Conservation (phyloP, 2,113 vertebrate species). For the Pavo muticus region DNA sequence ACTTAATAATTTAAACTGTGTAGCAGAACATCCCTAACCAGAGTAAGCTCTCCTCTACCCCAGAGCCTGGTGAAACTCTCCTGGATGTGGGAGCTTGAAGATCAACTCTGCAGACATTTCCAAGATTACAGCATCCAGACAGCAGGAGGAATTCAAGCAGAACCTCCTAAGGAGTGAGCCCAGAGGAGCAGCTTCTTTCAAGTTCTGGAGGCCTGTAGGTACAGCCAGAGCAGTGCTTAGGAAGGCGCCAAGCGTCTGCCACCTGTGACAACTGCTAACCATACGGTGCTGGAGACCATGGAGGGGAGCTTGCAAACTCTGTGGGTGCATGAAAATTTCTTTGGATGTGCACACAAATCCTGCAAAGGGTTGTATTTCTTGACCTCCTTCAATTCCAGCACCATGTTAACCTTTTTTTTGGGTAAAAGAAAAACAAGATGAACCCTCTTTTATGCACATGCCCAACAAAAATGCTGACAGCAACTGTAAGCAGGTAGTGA, state of each 20-base stretch:
- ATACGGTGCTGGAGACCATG: fast-evolving
- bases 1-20: background rate
- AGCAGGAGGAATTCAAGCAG: background rate
- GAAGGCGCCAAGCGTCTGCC: fast-evolving
- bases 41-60: background rate
- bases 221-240: background rate
- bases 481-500: background rate
- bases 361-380: background rate
- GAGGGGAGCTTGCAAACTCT: background rate
- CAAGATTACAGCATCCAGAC: background rate
- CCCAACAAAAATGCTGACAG: background rate
- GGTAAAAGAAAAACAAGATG: background rate
- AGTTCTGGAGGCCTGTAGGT: background rate
- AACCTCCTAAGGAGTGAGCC: background rate
- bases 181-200: background rate
- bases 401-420: fast-evolving
- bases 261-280: background rate
- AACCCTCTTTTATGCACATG: background rate
- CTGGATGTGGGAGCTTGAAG: background rate
- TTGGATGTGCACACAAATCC: background rate
- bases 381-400: background rate
- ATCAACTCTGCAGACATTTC: background rate
- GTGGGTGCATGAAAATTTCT: fast-evolving
- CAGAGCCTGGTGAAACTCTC: background rate
- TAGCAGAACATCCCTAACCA: background rate